Base-by-base conservation (phyloP, 2,797 vertebrate species). In the Alosa sapidissima region DNA sequence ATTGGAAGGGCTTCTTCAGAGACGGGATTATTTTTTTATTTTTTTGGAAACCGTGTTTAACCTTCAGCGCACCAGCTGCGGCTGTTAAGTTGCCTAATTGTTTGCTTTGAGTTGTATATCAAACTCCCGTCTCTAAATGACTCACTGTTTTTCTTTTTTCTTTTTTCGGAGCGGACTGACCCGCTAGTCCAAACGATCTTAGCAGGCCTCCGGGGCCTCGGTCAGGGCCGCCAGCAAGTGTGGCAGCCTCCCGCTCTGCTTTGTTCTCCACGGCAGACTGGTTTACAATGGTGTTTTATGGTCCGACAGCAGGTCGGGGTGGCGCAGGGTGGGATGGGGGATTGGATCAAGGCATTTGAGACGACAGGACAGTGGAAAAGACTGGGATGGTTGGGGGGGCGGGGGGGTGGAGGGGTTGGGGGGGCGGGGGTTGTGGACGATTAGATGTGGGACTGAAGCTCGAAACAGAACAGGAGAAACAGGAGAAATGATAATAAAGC, bases 261-360 rank as follows among this genome's bases (percentile, higher is more conserved):
- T 88, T 87, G 82, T 90, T 88, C 33, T 87, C 58, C 10, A 1
- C 65, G 72, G 81, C 49, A 4, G 81, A 87, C 83, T 81, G 62
- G 83, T 90, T 86, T 86, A 89, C 75, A 33, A 85, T 86, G 58
- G 2, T 4, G 45, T 87, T 88, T 89, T 85, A 85, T 87, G 83
- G 83, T 49, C 68, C n/a, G 52, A 65, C 84, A 60, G 85, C 83
- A 87, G 81, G 85, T 82, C 49, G 45, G 52, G 21, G 47, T 8
- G 41, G 41, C 36, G 19, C 1, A 1, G 7, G 41, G 65, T 9
- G 16, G 5, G 72, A 13, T 6, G 72, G 16, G 36, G 68, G 72
- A 16, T 14, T 21, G 36, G 19, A 82, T 85, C 68, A 85, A 86
- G 81, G 84, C 54, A 21, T 84, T 68, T 81, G 78, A 89, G 75